These are phyloP conservation scores for Pitangus sulphuratus DNA, from an alignment of 2,797 vertebrate genomes.

Conservation along the genomic window DNA sequence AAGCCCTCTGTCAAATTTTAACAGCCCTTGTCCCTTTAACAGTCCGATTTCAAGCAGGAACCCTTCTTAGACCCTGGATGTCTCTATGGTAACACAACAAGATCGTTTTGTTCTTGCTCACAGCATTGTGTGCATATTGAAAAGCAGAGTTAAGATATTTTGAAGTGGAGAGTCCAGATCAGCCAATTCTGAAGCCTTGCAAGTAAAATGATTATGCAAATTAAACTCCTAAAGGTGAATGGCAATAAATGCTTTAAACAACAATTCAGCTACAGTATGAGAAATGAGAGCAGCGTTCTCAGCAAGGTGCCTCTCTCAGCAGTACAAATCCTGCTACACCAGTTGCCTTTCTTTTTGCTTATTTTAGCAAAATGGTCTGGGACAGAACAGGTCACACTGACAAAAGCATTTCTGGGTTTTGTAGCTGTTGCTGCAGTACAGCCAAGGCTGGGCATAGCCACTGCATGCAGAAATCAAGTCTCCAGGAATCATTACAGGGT, in stretches of 20 bases:
- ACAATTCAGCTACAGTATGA: neutral
- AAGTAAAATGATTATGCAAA: slow-evolving; percentile 64
- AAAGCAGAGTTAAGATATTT: slow-evolving; percentile 61
- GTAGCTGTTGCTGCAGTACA: neutral
- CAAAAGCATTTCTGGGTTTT: neutral
- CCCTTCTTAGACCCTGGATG: slow-evolving; percentile 44
- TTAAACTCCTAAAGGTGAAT: slow-evolving; percentile 51
- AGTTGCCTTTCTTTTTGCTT: slow-evolving; percentile 31
- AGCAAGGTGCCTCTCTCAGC: neutral
- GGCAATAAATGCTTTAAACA: slow-evolving; percentile 7
- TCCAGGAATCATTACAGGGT: neutral
- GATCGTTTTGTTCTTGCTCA: slow-evolving; percentile 58
- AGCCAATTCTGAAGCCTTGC: slow-evolving; percentile 30
- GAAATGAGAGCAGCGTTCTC: neutral
- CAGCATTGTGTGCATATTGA: slow-evolving; percentile 59
- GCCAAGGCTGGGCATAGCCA: neutral
- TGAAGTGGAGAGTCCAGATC: slow-evolving; percentile 44
- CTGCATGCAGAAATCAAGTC: neutral
- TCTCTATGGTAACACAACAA: slow-evolving; percentile 77
- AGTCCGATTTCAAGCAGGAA: slow-evolving; percentile 54
- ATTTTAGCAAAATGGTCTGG: neutral
- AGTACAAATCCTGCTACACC: neutral
- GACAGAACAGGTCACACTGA: neutral
- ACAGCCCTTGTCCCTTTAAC: slow-evolving; percentile 61
- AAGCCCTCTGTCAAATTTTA: slow-evolving; percentile 42